Base-by-base conservation (phyloP, 64 coral and sea anemone species). In the Trachythela sp. region DNA sequence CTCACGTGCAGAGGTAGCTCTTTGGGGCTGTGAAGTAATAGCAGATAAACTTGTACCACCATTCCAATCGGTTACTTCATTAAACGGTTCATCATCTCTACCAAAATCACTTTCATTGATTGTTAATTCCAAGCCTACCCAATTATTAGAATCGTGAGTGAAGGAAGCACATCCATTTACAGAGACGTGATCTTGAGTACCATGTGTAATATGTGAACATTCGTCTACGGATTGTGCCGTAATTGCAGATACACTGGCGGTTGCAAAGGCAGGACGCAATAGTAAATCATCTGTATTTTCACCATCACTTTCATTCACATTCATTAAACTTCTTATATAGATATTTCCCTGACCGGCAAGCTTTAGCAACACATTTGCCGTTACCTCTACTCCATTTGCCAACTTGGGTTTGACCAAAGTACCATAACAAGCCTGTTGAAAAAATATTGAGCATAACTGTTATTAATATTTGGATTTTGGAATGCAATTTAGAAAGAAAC, bases 381-480 rank as follows among this genome's bases (percentile, higher is more conserved):
- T 10, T 52, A 86, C 45, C 10, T 86, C 42, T 86, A 40, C 38
- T 40, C 85, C 85, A 41, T 36, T 2, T 86, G 85, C 85, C 14
- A 86, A 29, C 48, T 86, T 86, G 3, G 85, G 85, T 49, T 51
- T 36, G 41, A 86, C 45, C 85, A 86, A 40, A n/a, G 13, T 51
- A 24, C 85, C 85, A 86, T 54, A 86, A 52, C 85, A 86, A 40
- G 85, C 36, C 85, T 86, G 42, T 85, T 39, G 42, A 32, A 85
- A 85, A 85, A 85, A 85, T 26, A n/a, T n/a, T n/a, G n/a, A n/a
- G n/a, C n/a, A n/a, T n/a, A n/a, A n/a, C n/a, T n/a, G n/a, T n/a
- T n/a, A n/a, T n/a, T n/a, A n/a, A n/a, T n/a, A n/a, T n/a, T n/a
- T n/a, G n/a, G n/a, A n/a, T n/a, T n/a, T n/a, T n/a, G n/a, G n/a